Percentiles rank a stretch among this genome's conserved stretches.
phyloP scores from a whole-genome alignment of 2,113 vertebrate species.

The Embiotoca jacksoni region DNA sequence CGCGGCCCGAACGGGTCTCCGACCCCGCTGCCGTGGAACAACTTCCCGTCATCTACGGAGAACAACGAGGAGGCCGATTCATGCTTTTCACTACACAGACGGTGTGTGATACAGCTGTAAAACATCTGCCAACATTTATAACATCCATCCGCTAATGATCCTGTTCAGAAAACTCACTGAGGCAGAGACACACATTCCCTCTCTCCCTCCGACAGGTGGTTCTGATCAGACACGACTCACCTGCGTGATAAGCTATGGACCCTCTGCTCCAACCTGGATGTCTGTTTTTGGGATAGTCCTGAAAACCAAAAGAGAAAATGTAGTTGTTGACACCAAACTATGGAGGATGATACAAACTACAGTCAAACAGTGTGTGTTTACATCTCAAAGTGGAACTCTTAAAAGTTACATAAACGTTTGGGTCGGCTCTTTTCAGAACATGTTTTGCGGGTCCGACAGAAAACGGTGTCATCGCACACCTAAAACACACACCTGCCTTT shows the following conservation, averaged over 20 bases:
- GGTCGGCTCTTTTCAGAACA: background rate
- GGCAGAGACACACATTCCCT: constrained; percentile 4
- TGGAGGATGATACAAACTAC: background rate
- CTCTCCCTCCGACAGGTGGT: constrained; percentile 9
- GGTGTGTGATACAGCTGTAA: background rate
- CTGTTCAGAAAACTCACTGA: background rate
- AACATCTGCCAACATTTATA: background rate
- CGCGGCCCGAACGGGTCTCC: constrained; percentile 95
- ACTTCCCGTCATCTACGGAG: constrained; percentile 91
- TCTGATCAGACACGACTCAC: constrained; percentile 73
- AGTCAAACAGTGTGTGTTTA: background rate
- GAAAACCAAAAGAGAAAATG: constrained; percentile 39
- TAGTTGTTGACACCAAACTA: background rate
- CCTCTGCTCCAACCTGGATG: constrained; percentile 96
- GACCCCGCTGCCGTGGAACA: constrained; percentile 95
- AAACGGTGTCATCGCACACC: background rate
- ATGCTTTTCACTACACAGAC: background rate
- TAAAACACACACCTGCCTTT: background rate
- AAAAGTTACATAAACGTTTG: background rate
- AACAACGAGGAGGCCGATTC: background rate
- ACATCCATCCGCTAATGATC: constrained; percentile 7
- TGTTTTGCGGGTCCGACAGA: background rate
- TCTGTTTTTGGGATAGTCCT: constrained; percentile 95
- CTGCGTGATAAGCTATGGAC: constrained; percentile 95
- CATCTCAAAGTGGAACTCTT: background rate